These are phyloP conservation scores for Parochlus steinenii DNA, from an alignment of 2,888 invertebrate species.

Conservation along the genomic window DNA sequence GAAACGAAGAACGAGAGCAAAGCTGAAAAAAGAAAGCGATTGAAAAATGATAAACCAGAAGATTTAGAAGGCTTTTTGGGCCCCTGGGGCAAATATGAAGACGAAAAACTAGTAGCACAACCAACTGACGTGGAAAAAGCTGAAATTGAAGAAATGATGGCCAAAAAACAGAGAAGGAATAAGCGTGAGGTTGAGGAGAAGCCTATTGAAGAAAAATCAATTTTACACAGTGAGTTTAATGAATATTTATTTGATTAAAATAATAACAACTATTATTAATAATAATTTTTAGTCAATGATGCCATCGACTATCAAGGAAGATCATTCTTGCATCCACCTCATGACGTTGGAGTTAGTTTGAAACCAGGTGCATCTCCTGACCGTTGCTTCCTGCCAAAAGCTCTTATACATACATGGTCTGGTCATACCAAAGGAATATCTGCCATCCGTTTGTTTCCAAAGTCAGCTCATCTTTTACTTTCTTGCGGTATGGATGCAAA, in stretches of 20 bases:
- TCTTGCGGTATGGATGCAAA: constrained; percentile 95
- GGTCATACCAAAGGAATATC: constrained; percentile 96
- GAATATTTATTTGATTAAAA: constrained; percentile 1
- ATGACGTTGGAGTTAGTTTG: constrained; percentile 80
- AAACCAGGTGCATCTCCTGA: constrained; percentile 78
- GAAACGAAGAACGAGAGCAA: constrained; percentile 54
- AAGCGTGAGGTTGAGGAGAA: constrained; percentile 79
- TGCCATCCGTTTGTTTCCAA: constrained; percentile 87
- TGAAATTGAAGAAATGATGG: constrained; percentile 83
- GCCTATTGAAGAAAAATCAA: constrained; percentile 86
- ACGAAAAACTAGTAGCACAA: constrained; percentile 74
- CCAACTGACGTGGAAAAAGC: constrained; percentile 89
- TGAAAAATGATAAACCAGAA: constrained; percentile 73
- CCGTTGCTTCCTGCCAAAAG: constrained; percentile 90
- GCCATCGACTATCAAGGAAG: constrained; percentile 92
- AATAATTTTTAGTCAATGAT: constrained; percentile 58
- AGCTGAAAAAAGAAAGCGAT: constrained; percentile 61
- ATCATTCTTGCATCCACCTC: constrained; percentile 83
- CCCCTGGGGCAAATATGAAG: constrained; percentile 91
- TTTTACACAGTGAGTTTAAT: constrained; percentile 61
- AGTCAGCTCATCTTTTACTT: constrained; percentile 82
- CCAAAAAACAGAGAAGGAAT: constrained; percentile 78
- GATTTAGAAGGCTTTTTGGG: constrained; percentile 93
- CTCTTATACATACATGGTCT: constrained; percentile 89
- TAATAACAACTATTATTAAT: background rate